Evolutionary conservation across 2,888 invertebrate genomes (phyloP).

Genomic region (Unio delphinus): DNA sequence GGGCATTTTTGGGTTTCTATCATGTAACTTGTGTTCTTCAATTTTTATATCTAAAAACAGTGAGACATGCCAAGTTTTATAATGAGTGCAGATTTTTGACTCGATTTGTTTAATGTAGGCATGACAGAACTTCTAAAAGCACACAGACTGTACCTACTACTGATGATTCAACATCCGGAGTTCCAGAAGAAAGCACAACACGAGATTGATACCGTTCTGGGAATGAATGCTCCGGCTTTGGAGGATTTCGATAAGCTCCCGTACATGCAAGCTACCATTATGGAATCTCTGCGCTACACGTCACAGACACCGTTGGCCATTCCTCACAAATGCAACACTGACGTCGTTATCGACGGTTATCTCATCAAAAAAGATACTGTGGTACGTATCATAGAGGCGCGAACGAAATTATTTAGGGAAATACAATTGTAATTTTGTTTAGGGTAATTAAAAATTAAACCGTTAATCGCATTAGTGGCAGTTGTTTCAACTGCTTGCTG

Average conservation of each 20-base stretch:
- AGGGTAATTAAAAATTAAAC: no score
- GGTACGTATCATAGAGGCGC: constrained; percentile 12
- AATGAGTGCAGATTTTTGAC: no score
- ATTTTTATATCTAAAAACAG: no score
- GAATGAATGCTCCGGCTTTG: constrained; percentile 12
- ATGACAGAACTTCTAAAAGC: constrained; percentile 37
- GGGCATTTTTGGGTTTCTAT: no score
- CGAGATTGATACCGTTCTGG: constrained; percentile 34
- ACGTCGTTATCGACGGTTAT: constrained; percentile 24
- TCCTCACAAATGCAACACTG: constrained; percentile 30
- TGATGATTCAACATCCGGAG: constrained; percentile 36
- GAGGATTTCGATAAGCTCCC: constrained; percentile 31
- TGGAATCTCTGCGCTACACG: constrained; percentile 30
- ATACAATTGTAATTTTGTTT: no score
- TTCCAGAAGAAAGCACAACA: constrained; percentile 23
- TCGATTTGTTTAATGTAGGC: constrained; percentile 12
- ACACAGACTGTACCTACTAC: constrained; percentile 28
- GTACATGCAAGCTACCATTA: constrained; percentile 24
- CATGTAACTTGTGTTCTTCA: no score
- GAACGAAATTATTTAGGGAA: no score
- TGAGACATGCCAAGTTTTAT: no score
- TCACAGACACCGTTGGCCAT: constrained; percentile 36
- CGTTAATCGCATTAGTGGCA: no score
- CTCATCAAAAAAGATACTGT: constrained; percentile 23
- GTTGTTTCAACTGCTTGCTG: no score